Conservation (phyloP, 2,113 vertebrate genomes). For the Tyto alba region DNA sequence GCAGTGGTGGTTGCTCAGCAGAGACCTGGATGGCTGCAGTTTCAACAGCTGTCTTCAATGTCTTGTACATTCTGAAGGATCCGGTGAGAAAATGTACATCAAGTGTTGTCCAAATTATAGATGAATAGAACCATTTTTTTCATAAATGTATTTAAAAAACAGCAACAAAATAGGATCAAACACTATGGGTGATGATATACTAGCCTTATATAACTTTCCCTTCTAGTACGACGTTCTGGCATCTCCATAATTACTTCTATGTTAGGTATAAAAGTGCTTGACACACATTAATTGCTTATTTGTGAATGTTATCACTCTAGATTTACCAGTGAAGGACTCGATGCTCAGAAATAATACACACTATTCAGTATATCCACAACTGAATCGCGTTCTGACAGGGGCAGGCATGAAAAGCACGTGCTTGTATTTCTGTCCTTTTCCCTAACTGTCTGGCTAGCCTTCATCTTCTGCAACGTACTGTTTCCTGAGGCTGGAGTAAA, state of each 20-base stretch:
- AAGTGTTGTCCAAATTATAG: neutral
- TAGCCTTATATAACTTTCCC: neutral
- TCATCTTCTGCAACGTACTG: neutral
- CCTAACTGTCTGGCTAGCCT: fast-evolving
- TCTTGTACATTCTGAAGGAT: neutral
- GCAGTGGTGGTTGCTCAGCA: neutral
- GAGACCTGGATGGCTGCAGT: neutral
- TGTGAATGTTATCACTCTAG: neutral
- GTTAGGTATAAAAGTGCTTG: neutral
- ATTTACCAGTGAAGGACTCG: neutral
- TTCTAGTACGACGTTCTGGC: neutral
- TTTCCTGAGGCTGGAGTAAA: neutral
- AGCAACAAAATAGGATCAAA: neutral
- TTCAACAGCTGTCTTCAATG: neutral
- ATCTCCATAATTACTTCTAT: neutral
- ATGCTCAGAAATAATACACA: neutral
- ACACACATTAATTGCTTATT: neutral
- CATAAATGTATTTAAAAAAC: neutral
- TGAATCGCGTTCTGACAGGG: neutral
- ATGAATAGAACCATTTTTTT: neutral
- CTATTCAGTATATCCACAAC: neutral
- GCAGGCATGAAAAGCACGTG: neutral
- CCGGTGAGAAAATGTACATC: neutral
- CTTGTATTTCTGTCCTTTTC: neutral
- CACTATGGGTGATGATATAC: neutral